Evolutionary conservation across 2,113 vertebrate genomes (phyloP).

Genomic region (Nycticebus coucang): DNA sequence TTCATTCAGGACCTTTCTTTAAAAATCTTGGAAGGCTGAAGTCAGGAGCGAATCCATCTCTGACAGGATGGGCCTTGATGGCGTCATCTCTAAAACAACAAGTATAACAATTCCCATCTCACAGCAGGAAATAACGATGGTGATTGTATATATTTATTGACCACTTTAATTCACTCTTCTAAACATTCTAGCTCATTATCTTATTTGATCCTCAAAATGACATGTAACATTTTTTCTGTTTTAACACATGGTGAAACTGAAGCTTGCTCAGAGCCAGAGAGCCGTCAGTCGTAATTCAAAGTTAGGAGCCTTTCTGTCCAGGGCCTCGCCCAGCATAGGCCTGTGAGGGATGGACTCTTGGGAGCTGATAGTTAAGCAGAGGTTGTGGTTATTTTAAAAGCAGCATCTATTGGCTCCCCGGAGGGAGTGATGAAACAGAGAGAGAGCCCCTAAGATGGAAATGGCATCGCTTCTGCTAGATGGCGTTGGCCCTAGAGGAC

Average conservation of each 20-base stretch:
- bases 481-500: background rate
- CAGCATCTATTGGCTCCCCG: background rate
- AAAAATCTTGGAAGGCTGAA: background rate
- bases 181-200: background rate
- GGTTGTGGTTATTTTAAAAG: background rate
- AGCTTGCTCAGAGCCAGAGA: background rate
- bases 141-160: background rate
- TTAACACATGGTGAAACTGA: background rate
- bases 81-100: background rate
- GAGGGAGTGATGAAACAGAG: background rate
- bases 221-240: background rate
- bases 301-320: background rate
- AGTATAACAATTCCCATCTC: background rate
- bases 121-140: background rate
- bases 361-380: background rate
- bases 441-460: background rate
- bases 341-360: background rate
- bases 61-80: background rate
- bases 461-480: background rate
- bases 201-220: background rate
- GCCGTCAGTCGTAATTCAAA: background rate
- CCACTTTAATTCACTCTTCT: background rate
- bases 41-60: background rate
- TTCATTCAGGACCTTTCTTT: background rate
- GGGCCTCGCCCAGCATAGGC: background rate